phyloP scores from a whole-genome alignment of 2,888 invertebrate species.

The Synergus japonicus region DNA sequence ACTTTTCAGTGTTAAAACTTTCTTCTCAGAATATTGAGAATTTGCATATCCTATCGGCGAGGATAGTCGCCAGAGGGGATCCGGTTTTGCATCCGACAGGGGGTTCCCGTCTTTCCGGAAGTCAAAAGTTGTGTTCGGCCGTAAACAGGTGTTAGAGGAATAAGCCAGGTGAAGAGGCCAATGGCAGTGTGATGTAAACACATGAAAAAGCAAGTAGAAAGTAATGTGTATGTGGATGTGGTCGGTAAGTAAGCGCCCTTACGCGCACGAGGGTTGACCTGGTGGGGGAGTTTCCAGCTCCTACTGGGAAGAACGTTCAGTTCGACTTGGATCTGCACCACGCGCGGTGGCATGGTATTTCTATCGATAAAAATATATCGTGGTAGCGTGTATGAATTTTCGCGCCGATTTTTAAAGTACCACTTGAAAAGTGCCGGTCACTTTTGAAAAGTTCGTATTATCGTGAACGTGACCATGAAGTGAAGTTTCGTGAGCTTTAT shows the following conservation, averaged over 20 bases:
- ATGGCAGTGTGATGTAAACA: constrained; percentile 15
- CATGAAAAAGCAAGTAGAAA: constrained; percentile 33
- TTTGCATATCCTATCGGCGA: constrained; percentile 19
- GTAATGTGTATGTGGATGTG: constrained; percentile 47
- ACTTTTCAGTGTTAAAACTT: background rate
- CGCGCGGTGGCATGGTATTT: constrained; percentile 51
- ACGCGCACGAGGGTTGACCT: constrained; percentile 38
- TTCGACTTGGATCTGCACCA: constrained; percentile 58
- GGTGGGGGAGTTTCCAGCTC: constrained; percentile 48
- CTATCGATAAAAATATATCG: constrained; percentile 4
- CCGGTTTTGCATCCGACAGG: constrained; percentile 23
- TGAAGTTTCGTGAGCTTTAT: background rate
- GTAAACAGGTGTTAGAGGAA: constrained; percentile 34
- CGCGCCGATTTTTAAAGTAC: constrained; percentile 19
- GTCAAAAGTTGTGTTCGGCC: constrained; percentile 14
- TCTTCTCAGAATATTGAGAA: background rate
- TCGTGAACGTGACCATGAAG: background rate
- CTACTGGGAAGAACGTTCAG: constrained; percentile 55
- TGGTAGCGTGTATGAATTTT: constrained; percentile 6
- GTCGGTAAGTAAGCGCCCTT: constrained; percentile 54
- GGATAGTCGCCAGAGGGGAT: constrained; percentile 8
- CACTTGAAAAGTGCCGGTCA: background rate
- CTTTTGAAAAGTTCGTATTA: background rate
- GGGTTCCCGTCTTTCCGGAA: constrained; percentile 17
- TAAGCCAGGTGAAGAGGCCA: constrained; percentile 29